Evolutionary conservation across 2,113 vertebrate genomes (phyloP).

Genomic region (Myanophis thanlyinensis): DNA sequence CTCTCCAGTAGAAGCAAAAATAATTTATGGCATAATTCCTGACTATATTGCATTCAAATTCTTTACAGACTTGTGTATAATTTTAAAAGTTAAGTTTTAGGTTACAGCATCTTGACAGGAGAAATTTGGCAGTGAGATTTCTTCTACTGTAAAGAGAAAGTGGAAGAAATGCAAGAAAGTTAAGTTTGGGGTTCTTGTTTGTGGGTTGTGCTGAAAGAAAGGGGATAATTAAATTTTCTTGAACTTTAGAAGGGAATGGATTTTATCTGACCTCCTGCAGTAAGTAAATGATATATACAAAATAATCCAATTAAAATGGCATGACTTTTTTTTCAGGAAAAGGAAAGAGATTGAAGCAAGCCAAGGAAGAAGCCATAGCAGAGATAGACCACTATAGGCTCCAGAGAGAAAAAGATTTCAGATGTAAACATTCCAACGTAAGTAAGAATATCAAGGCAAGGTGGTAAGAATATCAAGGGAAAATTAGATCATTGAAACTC

Average conservation of each 20-base stretch:
- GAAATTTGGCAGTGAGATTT: not conserved
- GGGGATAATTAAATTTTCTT: not conserved
- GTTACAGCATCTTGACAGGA: not conserved
- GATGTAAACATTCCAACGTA: slow-evolving; percentile 69
- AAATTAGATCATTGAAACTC: not conserved
- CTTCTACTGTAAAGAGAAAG: not conserved
- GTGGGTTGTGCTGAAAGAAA: not conserved
- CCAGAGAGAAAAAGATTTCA: slow-evolving; percentile 72
- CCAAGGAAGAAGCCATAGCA: slow-evolving; percentile 73
- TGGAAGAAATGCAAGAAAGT: not conserved
- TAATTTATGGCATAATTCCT: not conserved
- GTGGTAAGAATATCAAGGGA: slow-evolving; percentile 2
- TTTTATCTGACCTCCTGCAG: not conserved
- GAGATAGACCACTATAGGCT: slow-evolving; percentile 73
- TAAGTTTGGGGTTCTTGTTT: not conserved
- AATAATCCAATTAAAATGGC: not conserved
- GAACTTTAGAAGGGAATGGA: not conserved
- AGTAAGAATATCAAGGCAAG: slow-evolving; percentile 22
- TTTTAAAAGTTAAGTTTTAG: not conserved
- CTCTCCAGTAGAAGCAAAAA: not conserved
- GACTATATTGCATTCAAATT: not conserved
- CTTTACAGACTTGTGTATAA: not conserved
- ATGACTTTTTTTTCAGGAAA: slow-evolving; percentile 65
- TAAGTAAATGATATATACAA: not conserved
- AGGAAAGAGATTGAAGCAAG: slow-evolving; percentile 71